Base-by-base conservation (phyloP, 2,888 invertebrate genomes). In the Lymantria dispar region DNA sequence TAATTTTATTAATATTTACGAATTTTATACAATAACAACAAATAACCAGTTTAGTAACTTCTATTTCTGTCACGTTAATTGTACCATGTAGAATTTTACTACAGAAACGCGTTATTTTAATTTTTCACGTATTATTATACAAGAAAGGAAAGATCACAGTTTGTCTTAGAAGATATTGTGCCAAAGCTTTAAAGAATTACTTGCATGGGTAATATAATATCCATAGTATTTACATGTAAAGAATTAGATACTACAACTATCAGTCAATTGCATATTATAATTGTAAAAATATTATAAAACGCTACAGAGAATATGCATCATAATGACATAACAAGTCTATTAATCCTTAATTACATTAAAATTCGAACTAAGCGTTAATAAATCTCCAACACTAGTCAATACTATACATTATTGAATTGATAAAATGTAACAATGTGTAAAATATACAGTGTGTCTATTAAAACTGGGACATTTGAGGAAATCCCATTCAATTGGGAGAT, bases 211-310 rank as follows among this genome's bases (percentile, higher is more conserved):
- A 22, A 22, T 8, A 29, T 8, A 40, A 40, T 14, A 64, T 64
- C 60, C 52, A 66, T 62, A 22, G 22, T 22, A 67, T 80, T 72
- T 82, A 83, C 77, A 83, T 66, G 67, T 73, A 70, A 71, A 73
- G 61, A 58, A 58, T 75, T 64, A 69, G 59, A 76, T 56, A 79
- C 80, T 86, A 87, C 80, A 81, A 71, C 87, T 88, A 89, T 88
- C 88, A 89, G 88, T 89, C 88, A 77, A 83, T 86, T 82, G 81
- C 70, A 76, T 78, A 72, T 39, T 73, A 71, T 72, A 70, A 74
- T 65, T 70, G 73, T 77, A 77, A 69, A 67, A 72, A 52, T 59
- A 59, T 57, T 58, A 61, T 57, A 59, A 63, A 60, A 65, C 52
- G 45, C 56, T 65, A 54, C 43, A 65, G 44, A 46, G 48, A 56